Percentiles rank a stretch among this genome's conserved stretches.
phyloP scores from a whole-genome alignment of 2,113 vertebrate genomes.

The Phalacrocorax pelagicus region DNA sequence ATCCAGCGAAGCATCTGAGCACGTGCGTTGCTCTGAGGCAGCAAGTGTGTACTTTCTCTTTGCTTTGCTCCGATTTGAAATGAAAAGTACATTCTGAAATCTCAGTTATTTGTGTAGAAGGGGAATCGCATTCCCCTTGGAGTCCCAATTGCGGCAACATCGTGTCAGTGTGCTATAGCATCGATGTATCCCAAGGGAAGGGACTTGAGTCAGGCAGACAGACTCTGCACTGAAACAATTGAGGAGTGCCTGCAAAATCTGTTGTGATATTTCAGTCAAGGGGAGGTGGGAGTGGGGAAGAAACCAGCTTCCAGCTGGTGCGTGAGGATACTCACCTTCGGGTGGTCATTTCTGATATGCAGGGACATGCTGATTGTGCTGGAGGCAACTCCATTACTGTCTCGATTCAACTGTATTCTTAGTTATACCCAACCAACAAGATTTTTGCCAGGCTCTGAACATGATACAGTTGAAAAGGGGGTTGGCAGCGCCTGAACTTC shows the following conservation, averaged over 20 bases:
- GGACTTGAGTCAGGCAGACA: neutral
- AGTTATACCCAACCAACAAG: neutral
- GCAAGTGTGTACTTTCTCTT: neutral
- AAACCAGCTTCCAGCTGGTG: neutral
- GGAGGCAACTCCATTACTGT: neutral
- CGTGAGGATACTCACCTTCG: neutral
- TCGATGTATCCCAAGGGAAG: neutral
- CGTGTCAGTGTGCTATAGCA: neutral
- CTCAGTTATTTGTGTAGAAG: neutral
- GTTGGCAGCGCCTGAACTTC: neutral
- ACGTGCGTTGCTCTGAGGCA: neutral
- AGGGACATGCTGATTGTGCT: neutral
- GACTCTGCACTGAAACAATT: neutral
- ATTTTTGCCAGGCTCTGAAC: neutral
- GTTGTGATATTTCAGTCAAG: neutral
- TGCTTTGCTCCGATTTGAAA: neutral
- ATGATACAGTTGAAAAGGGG: neutral
- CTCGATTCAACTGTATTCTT: neutral
- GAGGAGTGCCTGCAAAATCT: neutral
- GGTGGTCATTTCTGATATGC: neutral
- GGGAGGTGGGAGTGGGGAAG: neutral
- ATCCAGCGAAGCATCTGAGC: neutral
- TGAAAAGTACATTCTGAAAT: neutral
- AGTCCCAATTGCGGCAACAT: neutral
- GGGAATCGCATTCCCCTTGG: fast-evolving